Conservation (phyloP, 1,140 invertebrate genomes). For the Augochlora pura region DNA sequence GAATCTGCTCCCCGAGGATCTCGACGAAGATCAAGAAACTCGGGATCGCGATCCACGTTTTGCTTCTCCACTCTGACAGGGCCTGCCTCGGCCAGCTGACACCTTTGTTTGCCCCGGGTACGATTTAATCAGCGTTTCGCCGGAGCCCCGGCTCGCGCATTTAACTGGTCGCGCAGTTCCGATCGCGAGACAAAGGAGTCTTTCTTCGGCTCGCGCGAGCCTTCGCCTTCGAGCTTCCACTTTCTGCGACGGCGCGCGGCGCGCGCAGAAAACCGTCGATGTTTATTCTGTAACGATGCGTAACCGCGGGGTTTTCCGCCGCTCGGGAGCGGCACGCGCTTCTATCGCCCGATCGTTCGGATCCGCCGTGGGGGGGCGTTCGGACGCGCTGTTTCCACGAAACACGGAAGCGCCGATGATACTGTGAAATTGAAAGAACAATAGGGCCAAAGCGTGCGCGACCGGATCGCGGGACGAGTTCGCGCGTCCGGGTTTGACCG, state of each 20-base stretch:
- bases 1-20: neutral
- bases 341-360: no score
- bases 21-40: neutral
- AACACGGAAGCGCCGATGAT: no score
- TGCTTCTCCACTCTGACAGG: neutral
- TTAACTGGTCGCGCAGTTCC: neutral
- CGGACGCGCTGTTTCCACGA: no score
- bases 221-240: neutral
- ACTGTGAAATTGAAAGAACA: no score
- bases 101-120: constrained; percentile 7
- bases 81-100: neutral
- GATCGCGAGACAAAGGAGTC: constrained; percentile 5
- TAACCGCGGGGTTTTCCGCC: neutral
- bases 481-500: no score
- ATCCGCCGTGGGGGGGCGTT: no score
- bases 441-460: no score
- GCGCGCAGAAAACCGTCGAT: neutral
- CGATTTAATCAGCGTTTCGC: constrained; percentile 18
- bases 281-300: neutral
- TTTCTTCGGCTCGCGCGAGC: neutral
- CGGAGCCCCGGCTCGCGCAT: neutral
- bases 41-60: no score
- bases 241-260: neutral
- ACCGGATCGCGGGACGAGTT: no score
- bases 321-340: no score